Percentiles rank a stretch among this genome's conserved stretches.
Conservation (phyloP, 37 sponge, comb jelly and placozoan genomes). For the Corticium candelabrum region DNA sequence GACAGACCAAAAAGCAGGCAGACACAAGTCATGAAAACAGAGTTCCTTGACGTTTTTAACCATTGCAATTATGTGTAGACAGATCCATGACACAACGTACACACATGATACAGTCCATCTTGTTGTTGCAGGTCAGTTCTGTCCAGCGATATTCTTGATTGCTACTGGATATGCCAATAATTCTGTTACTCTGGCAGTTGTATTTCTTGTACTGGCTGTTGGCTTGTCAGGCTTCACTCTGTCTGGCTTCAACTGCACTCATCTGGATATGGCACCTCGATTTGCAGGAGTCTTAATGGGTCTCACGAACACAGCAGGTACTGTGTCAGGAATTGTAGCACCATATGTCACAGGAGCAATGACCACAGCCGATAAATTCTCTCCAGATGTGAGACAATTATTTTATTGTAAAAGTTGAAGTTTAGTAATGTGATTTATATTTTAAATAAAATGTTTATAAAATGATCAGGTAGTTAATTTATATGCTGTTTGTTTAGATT, state of each 20-base stretch:
- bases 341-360: conserved; percentile 66
- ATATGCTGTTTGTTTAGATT: not conserved
- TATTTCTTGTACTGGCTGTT: conserved; percentile 47
- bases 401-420: not conserved
- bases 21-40: too few species aligned
- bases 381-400: not conserved
- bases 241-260: conserved; percentile 56
- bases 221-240: conserved; percentile 25
- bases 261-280: conserved; percentile 76
- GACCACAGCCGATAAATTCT: conserved; percentile 9
- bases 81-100: too few species aligned
- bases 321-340: conserved; percentile 71
- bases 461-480: not conserved
- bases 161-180: conserved; percentile 60
- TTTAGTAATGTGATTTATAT: not conserved
- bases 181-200: conserved; percentile 21
- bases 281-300: conserved; percentile 87
- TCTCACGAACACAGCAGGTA: conserved; percentile 59
- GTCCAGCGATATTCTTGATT: conserved; percentile 48
- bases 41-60: too few species aligned
- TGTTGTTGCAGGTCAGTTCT: conserved; percentile 27
- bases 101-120: not conserved
- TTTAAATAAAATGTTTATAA: not conserved
- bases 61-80: too few species aligned
- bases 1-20: too few species aligned